Evolutionary conservation across 2,113 vertebrate genomes (phyloP), one percentile per base, ranked within the genome.

Genomic region (Climacteris rufus): DNA sequence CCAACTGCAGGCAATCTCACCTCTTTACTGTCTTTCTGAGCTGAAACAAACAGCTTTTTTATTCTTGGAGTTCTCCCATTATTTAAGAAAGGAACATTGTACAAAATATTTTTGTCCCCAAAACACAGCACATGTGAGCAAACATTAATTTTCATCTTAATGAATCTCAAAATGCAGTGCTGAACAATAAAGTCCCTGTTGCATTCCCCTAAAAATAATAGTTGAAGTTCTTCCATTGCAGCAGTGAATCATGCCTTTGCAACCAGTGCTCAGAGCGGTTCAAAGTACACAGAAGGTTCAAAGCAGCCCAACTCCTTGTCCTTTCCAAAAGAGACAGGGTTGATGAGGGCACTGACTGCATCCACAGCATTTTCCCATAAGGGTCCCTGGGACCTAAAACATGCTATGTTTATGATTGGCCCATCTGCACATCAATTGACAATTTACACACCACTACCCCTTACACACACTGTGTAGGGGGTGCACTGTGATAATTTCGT

Each of bases 1-100:
- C 52, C 79, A 95, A 89, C 70, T 74, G 74, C 33, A 39, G 53
- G 82, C 88, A 87, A 60, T 81, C 76, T 94, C 89, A 89, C 77
- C 80, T 89, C 68, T 90, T 81, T 77, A 83, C 66, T 91, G 31
- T 22, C 59, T 91, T 90, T 96, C 57, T 39, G 63, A 74, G 39
- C 25, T 90, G 42, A 69, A 90, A 56, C 17, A 28, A 61, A 39
- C 31, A 80, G 50, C 52, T 93, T 94, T 93, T 65, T 40, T 69
- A 78, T 89, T 83, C 40, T 83, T 42, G n/a, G 12, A 88, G 50
- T 35, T 94, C 21, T 61, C 45, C 66, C 76, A 53, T 65, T 83
- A 91, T 81, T 81, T 81, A 60, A 75, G 79, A 56, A 56, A 24
- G 40, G 9, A 93, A 15, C 24, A 70, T 0, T 2, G 2, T 44